Conservation (phyloP, 2,888 invertebrate genomes). For the Schizotus pectinicornis region DNA sequence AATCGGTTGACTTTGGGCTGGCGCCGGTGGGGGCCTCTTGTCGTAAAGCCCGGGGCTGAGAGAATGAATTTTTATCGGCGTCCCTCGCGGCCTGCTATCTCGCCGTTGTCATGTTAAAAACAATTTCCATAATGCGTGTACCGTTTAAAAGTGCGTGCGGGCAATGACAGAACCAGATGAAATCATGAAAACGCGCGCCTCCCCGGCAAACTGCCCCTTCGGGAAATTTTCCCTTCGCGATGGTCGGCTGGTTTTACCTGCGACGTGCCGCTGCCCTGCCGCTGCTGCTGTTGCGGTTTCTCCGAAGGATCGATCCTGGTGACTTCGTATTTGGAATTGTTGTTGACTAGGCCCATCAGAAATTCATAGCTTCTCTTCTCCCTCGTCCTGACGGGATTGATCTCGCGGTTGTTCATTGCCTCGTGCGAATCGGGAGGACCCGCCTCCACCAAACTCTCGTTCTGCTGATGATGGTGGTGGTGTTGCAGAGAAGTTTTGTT, state of each 20-base stretch:
- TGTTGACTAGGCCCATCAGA: slow-evolving; percentile 55
- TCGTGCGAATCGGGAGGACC: slow-evolving; percentile 56
- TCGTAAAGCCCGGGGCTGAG: too few relatives aligned
- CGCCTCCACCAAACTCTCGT: slow-evolving; percentile 16
- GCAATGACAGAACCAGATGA: neutral
- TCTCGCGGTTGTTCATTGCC: slow-evolving; percentile 56
- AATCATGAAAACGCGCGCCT: slow-evolving; percentile 4
- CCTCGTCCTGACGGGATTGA: slow-evolving; percentile 42
- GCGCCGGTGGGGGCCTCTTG: too few relatives aligned
- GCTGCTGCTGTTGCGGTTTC: neutral
- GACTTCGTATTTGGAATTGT: slow-evolving; percentile 54
- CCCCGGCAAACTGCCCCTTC: neutral
- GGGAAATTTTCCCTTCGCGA: slow-evolving; percentile 2
- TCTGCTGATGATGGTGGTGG: too few relatives aligned
- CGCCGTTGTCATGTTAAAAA: neutral
- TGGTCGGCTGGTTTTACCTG: neutral
- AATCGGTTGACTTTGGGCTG: too few relatives aligned
- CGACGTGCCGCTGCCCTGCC: neutral
- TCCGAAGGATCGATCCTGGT: slow-evolving; percentile 46
- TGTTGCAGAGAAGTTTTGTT: too few relatives aligned
- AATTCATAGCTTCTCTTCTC: slow-evolving; percentile 56
- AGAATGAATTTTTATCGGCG: too few relatives aligned
- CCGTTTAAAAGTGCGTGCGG: slow-evolving; percentile 4
- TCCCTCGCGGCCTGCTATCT: too few relatives aligned
- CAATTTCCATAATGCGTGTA: slow-evolving; percentile 9